Base-by-base conservation (phyloP, 2,797 vertebrate species). In the Selene dorsalis region DNA sequence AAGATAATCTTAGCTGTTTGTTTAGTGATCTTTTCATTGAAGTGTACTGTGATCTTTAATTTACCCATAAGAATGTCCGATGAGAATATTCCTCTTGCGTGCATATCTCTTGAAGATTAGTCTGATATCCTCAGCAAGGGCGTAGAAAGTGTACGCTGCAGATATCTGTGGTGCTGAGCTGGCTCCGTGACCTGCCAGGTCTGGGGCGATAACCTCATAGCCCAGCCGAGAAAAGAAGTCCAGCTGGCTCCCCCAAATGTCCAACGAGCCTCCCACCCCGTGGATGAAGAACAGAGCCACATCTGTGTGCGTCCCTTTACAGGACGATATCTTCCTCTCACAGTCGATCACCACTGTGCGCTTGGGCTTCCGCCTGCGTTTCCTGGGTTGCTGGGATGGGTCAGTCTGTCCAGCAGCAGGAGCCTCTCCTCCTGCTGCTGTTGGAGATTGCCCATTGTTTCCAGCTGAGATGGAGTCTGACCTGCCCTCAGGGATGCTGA, bases 11-110 rank as follows among this genome's bases (percentile, higher is more conserved):
- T 59, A 8, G 24, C 7, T 41, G 17, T 50, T 57, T 50, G n/a
- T 64, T 43, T 52, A n/a, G 22, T 30, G 38, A 20, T 47, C 9
- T 32, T 43, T 39, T 26, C 55, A 16, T 53, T 22, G 10, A 4
- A 53, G 57, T 59, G 8, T 50, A 16, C 4, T 26, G 11, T 57
- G 52, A 69, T 68, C 3, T 32, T 11, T 39, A 7, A 80, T 93
- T 95, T 88, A 98, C 97, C 98, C 98, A 0, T 99, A 99, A 0
- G 97, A 99, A 83, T 99, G 97, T n/a, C 98, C 98, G 0, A 99
- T 95, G 62, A 99, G 95, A 91, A 99, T 95, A 39, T 99, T 99
- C 73, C 97, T 94, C 72, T 94, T 96, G 92, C 96, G 96, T 7
- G 97, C 97, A 0, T 98, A 99, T 89, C 96, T 95, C 82, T 96